These are phyloP conservation scores for Zaprionus gabonicus DNA, from an alignment of 1,140 invertebrate genomes.

Conservation along the genomic window DNA sequence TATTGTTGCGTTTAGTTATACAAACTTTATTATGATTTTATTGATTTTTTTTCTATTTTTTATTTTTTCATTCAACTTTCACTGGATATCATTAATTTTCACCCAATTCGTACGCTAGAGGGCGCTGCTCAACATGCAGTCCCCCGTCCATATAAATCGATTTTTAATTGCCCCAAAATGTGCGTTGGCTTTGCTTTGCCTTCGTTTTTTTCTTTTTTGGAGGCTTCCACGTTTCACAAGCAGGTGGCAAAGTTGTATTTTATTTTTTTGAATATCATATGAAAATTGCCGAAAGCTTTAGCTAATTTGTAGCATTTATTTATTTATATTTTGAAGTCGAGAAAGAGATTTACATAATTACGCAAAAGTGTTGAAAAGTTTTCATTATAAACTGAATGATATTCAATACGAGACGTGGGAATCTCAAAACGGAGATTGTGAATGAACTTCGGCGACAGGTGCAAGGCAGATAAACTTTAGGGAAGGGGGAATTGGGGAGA, in stretches of 20 bases:
- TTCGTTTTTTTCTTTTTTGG: neutral
- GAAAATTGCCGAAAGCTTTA: constrained; percentile 46
- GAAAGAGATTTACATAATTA: constrained; percentile 70
- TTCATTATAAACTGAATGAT: constrained; percentile 62
- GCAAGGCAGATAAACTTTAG: neutral
- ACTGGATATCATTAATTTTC: constrained; percentile 77
- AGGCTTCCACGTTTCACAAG: constrained; percentile 49
- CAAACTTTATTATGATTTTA: constrained; percentile 33
- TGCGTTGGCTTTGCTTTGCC: constrained; percentile 17
- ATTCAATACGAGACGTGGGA: constrained; percentile 60
- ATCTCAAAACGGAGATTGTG: constrained; percentile 14
- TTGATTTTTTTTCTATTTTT: neutral
- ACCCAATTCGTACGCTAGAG: constrained; percentile 40
- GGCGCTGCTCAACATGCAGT: constrained; percentile 29
- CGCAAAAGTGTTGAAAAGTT: constrained; percentile 62
- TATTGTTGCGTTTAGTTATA: constrained; percentile 55
- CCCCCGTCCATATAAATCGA: constrained; percentile 64
- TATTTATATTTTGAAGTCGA: constrained; percentile 31
- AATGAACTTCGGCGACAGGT: constrained; percentile 53
- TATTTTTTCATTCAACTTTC: constrained; percentile 53
- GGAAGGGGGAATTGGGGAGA: neutral
- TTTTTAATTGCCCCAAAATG: constrained; percentile 72
- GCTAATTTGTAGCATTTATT: constrained; percentile 74
- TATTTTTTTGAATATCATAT: constrained; percentile 60
- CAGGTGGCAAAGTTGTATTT: constrained; percentile 52